Conservation (phyloP, 2,113 vertebrate species). For the Arenaria interpres region DNA sequence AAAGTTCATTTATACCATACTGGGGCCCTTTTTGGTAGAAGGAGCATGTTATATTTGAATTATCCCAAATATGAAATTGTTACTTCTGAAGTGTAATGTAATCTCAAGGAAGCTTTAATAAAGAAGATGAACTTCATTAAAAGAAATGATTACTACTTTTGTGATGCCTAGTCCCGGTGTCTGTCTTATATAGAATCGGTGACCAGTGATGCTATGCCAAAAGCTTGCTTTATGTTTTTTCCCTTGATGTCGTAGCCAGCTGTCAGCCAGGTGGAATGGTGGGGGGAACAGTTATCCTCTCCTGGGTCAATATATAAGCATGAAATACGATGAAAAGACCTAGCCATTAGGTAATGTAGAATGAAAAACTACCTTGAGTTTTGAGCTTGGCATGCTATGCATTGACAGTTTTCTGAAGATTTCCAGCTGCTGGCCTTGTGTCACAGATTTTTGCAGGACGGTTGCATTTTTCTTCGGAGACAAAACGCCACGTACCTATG, state of each 20-base stretch:
- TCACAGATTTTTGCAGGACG: not conserved
- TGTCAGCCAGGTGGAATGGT: not conserved
- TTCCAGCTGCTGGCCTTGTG: not conserved
- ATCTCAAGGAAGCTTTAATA: not conserved
- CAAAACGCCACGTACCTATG: not conserved
- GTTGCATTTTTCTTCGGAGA: not conserved
- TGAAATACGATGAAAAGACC: not conserved
- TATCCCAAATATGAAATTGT: not conserved
- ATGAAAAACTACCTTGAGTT: not conserved
- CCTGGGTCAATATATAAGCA: not conserved
- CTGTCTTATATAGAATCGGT: not conserved
- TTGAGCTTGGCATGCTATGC: not conserved
- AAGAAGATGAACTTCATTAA: not conserved
- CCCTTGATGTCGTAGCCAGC: not conserved
- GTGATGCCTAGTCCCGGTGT: not conserved
- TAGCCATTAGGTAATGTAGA: not conserved
- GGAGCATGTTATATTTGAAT: not conserved
- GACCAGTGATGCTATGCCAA: not conserved
- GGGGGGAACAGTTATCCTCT: not conserved
- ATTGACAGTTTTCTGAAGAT: not conserved
- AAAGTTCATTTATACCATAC: not conserved
- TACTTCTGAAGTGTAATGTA: not conserved
- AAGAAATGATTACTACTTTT: not conserved
- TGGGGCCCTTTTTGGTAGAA: not conserved
- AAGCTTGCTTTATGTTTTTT: not conserved